Evolutionary conservation across 2,888 invertebrate species (phyloP).

Genomic region (Drepanosiphum platanoidis): DNA sequence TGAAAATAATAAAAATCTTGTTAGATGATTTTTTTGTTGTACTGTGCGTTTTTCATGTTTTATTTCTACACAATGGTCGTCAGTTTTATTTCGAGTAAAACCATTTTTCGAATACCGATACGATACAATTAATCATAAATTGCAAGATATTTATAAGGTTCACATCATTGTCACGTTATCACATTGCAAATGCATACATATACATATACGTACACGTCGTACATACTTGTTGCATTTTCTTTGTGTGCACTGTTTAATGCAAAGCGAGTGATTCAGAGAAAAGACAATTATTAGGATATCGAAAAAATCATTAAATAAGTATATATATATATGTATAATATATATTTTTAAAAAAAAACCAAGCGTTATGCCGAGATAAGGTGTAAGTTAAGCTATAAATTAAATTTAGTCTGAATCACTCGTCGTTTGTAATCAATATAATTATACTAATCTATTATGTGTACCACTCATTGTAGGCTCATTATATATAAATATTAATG

Average conservation of each 20-base stretch:
- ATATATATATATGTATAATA: neutral
- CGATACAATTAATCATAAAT: neutral
- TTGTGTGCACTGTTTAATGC: neutral
- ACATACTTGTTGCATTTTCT: neutral
- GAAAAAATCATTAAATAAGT: neutral
- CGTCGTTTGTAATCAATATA: neutral
- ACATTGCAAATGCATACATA: neutral
- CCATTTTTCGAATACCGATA: neutral
- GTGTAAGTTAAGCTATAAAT: slow-evolving; percentile 8
- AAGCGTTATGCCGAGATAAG: neutral
- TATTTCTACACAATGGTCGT: neutral
- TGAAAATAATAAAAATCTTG: slow-evolving; percentile 53
- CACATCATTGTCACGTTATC: neutral
- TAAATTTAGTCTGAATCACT: slow-evolving; percentile 3
- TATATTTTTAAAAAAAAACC: neutral
- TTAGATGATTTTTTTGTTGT: slow-evolving; percentile 43
- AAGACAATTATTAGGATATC: neutral
- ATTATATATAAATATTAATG: neutral
- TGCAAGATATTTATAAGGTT: neutral
- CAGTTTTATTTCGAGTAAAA: neutral
- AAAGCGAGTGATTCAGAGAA: neutral
- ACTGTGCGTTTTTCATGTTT: slow-evolving; percentile 29
- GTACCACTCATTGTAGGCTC: neutral
- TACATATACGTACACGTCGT: neutral
- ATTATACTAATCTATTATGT: neutral